A percentile compares a stretch with the other conserved stretches of the same genome.
Evolutionary conservation across 1,140 invertebrate species (phyloP).

Genomic region (Drosophila willistoni): DNA sequence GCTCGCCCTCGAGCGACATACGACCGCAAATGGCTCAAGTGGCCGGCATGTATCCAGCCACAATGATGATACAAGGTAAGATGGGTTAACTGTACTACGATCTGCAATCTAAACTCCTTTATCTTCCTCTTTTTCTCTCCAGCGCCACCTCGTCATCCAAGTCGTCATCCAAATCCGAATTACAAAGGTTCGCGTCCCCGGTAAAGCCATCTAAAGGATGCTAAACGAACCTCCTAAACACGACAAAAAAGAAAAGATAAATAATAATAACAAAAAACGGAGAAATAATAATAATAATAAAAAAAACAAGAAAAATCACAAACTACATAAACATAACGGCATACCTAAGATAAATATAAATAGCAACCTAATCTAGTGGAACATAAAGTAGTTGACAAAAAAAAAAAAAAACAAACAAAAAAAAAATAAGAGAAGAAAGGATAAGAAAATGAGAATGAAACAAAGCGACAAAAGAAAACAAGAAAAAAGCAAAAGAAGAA

Average conservation of each 20-base stretch:
- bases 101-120: background rate
- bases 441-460: slow-evolving; percentile 28
- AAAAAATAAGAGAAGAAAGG: slow-evolving; percentile 19
- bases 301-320: slow-evolving; percentile 41
- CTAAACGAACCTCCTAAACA: slow-evolving; percentile 14
- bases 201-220: slow-evolving; percentile 52
- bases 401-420: slow-evolving; percentile 40
- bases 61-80: slow-evolving; percentile 83
- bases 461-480: slow-evolving; percentile 25
- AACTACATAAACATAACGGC: slow-evolving; percentile 79
- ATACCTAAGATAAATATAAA: slow-evolving; percentile 82
- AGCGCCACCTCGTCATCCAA: slow-evolving; percentile 79
- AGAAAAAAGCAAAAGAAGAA: background rate
- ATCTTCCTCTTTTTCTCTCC: background rate
- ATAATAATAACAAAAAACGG: slow-evolving; percentile 14
- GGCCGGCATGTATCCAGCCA: slow-evolving; percentile 80
- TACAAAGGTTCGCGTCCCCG: slow-evolving; percentile 81
- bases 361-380: slow-evolving; percentile 81
- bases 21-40: slow-evolving; percentile 80
- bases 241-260: slow-evolving; percentile 22
- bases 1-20: slow-evolving; percentile 78
- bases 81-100: too few species aligned
- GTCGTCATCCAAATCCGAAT: slow-evolving; percentile 82
- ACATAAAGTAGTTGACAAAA: slow-evolving; percentile 77
- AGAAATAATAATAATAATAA: slow-evolving; percentile 20